phyloP scores from a whole-genome alignment of 2,113 vertebrate genomes.

The Pantherophis guttatus region DNA sequence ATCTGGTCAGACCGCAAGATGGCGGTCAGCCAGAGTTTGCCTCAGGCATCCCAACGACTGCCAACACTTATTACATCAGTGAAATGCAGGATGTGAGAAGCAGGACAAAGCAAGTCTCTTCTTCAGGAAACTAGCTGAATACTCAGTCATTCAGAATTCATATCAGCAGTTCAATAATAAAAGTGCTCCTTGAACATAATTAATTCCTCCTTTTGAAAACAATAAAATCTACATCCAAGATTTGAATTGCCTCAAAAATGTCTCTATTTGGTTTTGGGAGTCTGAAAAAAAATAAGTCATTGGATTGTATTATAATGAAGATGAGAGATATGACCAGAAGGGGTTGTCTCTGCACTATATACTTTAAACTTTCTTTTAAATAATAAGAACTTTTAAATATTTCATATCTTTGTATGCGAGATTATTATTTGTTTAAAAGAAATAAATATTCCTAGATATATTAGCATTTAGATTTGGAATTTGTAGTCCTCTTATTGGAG shows the following conservation, averaged over 20 bases:
- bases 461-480: not conserved
- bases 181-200: not conserved
- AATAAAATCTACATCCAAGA: constrained; percentile 19
- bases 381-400: constrained; percentile 48
- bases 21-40: constrained; percentile 4
- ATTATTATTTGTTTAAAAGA: constrained; percentile 20
- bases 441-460: not conserved
- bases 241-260: constrained; percentile 33
- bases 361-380: constrained; percentile 38
- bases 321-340: constrained; percentile 49
- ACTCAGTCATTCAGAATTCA: constrained; percentile 8
- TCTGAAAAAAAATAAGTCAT: constrained; percentile 15
- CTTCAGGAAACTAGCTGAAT: not conserved
- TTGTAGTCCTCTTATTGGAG: not conserved
- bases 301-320: not conserved
- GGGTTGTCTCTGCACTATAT: constrained; percentile 14
- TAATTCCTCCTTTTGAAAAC: constrained; percentile 30
- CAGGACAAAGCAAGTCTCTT: constrained; percentile 11
- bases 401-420: not conserved
- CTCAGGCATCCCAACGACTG: constrained; percentile 18
- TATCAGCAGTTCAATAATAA: constrained; percentile 11
- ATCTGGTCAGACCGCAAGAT: not conserved
- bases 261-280: constrained; percentile 49
- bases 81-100: not conserved
- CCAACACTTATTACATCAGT: constrained; percentile 13